phyloP scores from a whole-genome alignment of 1,140 invertebrate genomes.

The Macrotrachela quadricornifera region DNA sequence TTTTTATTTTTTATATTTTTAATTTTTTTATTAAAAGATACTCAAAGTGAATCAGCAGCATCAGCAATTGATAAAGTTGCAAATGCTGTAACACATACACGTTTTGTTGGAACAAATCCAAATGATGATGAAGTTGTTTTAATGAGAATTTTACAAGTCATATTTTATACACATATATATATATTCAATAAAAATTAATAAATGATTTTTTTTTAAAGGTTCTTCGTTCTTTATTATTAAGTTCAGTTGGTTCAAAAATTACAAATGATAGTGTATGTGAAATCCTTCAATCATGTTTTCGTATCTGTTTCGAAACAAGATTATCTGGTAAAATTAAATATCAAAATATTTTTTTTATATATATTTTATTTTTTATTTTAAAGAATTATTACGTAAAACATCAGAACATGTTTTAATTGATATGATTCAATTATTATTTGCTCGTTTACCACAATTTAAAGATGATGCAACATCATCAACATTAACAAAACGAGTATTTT shows the following conservation, averaged over 20 bases:
- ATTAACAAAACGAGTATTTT: conserved; percentile 28
- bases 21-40: conserved; percentile 37
- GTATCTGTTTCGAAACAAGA: conserved; percentile 81
- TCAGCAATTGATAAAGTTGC: conserved; percentile 74
- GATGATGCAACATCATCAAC: conserved; percentile 35
- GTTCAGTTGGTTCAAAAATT: conserved; percentile 58
- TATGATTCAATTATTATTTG: conserved; percentile 81
- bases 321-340: conserved; percentile 46
- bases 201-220: conserved; percentile 35
- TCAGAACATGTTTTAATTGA: conserved; percentile 77
- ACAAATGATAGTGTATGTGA: conserved; percentile 90
- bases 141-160: conserved; percentile 75
- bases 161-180: too few relatives aligned
- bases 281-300: conserved; percentile 87
- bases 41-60: conserved; percentile 46
- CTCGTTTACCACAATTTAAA: conserved; percentile 61
- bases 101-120: conserved; percentile 72
- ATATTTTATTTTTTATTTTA: conserved; percentile 13
- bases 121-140: conserved; percentile 81
- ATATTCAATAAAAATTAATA: conserved; percentile 5
- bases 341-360: neutral
- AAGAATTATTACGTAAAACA: conserved; percentile 63
- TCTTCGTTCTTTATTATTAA: conserved; percentile 61
- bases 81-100: conserved; percentile 79
- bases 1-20: neutral